These are phyloP conservation scores for Rhinoderma darwinii DNA, from an alignment of 2,113 vertebrate species.

Conservation along the genomic window DNA sequence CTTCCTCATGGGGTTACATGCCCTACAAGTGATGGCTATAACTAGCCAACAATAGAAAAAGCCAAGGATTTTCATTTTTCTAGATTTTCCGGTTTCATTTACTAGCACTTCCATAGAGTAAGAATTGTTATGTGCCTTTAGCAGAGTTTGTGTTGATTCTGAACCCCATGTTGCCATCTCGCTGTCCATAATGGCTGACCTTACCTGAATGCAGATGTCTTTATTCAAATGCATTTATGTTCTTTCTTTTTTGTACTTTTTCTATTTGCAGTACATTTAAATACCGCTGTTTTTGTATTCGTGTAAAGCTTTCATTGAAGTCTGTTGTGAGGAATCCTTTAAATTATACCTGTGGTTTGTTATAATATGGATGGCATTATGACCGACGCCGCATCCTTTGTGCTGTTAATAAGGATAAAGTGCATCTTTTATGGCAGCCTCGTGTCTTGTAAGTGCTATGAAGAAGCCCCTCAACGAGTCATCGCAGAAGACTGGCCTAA, in stretches of 20 bases:
- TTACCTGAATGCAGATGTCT: neutral
- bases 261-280: neutral
- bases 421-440: conserved; percentile 10
- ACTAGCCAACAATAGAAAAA: no score
- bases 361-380: conserved; percentile 6
- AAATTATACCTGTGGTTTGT: conserved; percentile 1
- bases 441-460: conserved; percentile 3
- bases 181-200: neutral
- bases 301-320: neutral
- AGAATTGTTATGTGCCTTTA: no score
- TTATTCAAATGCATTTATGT: neutral
- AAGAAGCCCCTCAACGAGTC: conserved; percentile 3
- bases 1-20: no score
- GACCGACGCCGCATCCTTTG: neutral
- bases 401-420: conserved; percentile 23
- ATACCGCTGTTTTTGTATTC: neutral
- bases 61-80: no score
- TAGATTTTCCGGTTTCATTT: no score
- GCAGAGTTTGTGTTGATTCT: neutral
- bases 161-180: neutral
- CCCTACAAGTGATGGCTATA: no score
- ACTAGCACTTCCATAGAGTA: no score
- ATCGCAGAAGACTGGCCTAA: conserved; percentile 7
- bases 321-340: neutral
- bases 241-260: neutral